Conservation (phyloP, 2,888 invertebrate species). For the Tolmerus cingulatus region DNA sequence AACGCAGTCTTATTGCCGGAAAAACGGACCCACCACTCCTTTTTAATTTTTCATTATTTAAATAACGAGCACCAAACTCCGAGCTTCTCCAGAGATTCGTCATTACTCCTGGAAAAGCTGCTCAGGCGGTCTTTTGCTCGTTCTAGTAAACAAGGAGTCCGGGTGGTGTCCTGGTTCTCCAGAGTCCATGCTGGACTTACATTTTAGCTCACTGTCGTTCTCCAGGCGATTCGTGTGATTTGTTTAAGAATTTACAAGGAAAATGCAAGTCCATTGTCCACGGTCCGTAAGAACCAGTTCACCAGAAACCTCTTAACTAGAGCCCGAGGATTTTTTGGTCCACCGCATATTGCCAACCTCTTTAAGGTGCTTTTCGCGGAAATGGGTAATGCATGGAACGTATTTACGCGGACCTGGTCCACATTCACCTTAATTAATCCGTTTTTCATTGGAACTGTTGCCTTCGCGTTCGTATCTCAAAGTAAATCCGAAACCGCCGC, state of each 20-base stretch:
- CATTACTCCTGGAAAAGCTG: neutral
- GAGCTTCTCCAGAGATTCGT: neutral
- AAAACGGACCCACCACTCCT: neutral
- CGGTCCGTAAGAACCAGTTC: neutral
- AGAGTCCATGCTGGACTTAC: neutral
- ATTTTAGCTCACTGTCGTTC: neutral
- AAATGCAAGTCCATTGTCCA: conserved; percentile 23
- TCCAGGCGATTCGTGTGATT: neutral
- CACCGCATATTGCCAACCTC: neutral
- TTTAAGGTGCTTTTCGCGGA: neutral
- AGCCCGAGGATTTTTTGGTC: neutral
- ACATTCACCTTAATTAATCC: conserved; percentile 9
- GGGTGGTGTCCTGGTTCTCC: neutral
- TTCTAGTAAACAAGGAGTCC: neutral
- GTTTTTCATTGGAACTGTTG: neutral
- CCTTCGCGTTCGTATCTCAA: neutral
- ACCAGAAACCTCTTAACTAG: neutral
- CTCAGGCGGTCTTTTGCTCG: neutral
- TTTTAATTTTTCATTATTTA: conserved; percentile 35
- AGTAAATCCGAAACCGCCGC: neutral
- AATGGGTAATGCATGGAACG: neutral
- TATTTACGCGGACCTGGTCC: neutral
- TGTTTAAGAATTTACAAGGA: conserved; percentile 31
- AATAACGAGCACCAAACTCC: neutral
- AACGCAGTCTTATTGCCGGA: neutral